Evolutionary conservation across 2,797 vertebrate genomes (phyloP), one percentile per base, ranked within the genome.

Genomic region (Apogon talboti): DNA sequence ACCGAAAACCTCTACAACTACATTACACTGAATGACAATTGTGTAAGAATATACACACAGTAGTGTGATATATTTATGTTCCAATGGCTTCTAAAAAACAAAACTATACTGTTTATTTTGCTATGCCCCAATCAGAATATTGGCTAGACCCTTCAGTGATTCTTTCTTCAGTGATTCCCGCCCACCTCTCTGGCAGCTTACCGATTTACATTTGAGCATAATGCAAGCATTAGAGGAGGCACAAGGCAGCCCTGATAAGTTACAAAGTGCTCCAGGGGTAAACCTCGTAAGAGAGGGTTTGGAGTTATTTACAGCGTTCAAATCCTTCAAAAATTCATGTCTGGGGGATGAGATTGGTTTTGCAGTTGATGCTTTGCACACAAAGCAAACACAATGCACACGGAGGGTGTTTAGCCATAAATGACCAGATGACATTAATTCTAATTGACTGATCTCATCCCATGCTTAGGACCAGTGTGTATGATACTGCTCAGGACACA

Each of bases 171-270:
- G 87, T 88, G 86, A 92, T 92, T 92, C 91, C 90, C 94, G 87
- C 93, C 93, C 92, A 92, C 93, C 87, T 91, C 93, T 92, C 90
- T 92, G 91, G 92, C 92, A 92, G 93, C 93, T 93, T 92, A 92
- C 83, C 88, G 91, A 94, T 94, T 94, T 94, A 93, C 91, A 94
- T 94, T 93, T 91, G 87, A 93, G 92, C 93, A 94, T 94, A 94
- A 95, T 92, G 93, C 93, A 88, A 82, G 92, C 92, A 92, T 91
- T 92, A 93, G 92, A 92, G 88, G 88, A 93, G 89, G 93, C 92
- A 93, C 92, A 93, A 94, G 94, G 93, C 92, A 88, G 91, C 85
- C 92, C 91, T 93, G 93, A 95, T 95, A 94, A 94, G 91, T 94
- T 94, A 94, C 93, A 94, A 93, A 94, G 93, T 92, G 92, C 93